Base-by-base conservation (phyloP, 2,797 vertebrate species). In the Neoniphon sammara region DNA sequence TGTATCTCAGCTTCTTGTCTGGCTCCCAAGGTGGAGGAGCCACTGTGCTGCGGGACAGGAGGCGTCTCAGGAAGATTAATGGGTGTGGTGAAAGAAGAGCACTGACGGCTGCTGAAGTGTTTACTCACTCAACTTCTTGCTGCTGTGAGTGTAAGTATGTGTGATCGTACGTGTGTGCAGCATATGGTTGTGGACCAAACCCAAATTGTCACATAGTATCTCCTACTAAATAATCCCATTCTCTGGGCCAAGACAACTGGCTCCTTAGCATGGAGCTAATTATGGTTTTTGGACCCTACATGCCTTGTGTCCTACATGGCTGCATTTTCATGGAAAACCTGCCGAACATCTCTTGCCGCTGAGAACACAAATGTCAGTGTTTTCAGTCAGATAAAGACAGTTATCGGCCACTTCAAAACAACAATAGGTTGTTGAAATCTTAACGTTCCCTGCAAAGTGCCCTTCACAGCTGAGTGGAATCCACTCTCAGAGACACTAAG, bases 391-490 rank as follows among this genome's bases (percentile, higher is more conserved):
- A 15, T 25, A 54, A 72, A 60, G 75, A 80, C 71, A 63, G 75
- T 88, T 84, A 81, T 88, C 75, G 81, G 65, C 64, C 69, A 83
- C 88, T 84, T 84, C 66, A 20, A 60, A 84, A 85, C 83, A 88
- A 89, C 79, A 89, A 85, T 88, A 62, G 78, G 83, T 75, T 82
- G 75, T 82, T 83, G 72, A 83, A 85, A 85, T 72, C 36, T n/a
- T 73, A 75, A 80, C 87, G 79, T 75, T 66, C 25, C 46, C 9
- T 44, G n/a, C 46, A 81, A 81, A 85, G 82, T 75, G 57, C 73
- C 31, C 79, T 66, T 70, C 66, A 68, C 11, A 63, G 73, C 66
- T 62, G 59, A 69, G 31, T 65, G 75, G 72, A 82, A 85, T 79
- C 73, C 68, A 75, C 74, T 57, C 72, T 65, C 52, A 55, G 61